Evolutionary conservation across 2,888 invertebrate genomes (phyloP), one percentile per base, ranked within the genome.

Genomic region (Scelioninae gen. 2): DNA sequence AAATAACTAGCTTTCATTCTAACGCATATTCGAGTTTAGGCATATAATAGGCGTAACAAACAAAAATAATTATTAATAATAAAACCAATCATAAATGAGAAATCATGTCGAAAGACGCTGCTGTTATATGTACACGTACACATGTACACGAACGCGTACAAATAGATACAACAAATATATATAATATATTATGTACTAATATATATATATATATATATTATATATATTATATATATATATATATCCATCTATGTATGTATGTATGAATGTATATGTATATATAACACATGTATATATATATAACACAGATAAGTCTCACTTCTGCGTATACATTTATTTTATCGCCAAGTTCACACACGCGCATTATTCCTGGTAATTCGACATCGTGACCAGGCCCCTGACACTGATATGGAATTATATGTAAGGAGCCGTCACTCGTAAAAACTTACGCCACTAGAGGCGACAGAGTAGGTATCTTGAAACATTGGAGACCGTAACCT

Each of bases 1-100:
- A 64, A 72, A 69, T 72, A 65, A 72, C 45, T 75, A 73, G 65
- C 75, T 75, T 67, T 73, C 46, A 65, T 75, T 72, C 69, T 69
- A 72, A 57, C 45, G 63, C 65, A 69, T 65, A 65, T 75, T 70
- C 65, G 52, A 74, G 52, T 74, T 58, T 65, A 70, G 63, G 60
- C 69, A 22, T 65, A 69, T 70, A 52, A 69, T 69, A 69, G 60
- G 55, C 58, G 53, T 61, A 57, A 71, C 63, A 70, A 25, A 68
- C 37, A 69, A 63, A 60, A 68, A 25, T 58, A 68, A 60, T 37
- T 33, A 61, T 61, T 69, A 50, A 48, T 52, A 28, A 31, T 19
- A 45, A 43, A 63, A 50, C 37, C 22, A 58, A 68, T 60, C 52
- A 16, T 13, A 58, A 68, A 25, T 37, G 39, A 52, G 60, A 68